Conservation (phyloP, 2,888 invertebrate species). For the Troides aeacus region DNA sequence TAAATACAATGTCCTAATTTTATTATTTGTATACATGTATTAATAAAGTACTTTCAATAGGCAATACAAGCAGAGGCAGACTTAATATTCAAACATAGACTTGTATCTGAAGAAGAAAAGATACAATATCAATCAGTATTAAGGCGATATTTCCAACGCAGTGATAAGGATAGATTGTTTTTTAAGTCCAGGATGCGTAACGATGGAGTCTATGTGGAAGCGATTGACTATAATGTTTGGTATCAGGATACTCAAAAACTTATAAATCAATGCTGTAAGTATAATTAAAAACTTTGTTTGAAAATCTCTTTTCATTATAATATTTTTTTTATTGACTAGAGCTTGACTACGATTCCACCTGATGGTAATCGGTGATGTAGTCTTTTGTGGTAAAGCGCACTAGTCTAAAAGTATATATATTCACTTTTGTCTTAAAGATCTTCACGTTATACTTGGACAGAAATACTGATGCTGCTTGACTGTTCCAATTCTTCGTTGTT, state of each 20-base stretch:
- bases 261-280: conserved; percentile 83
- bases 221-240: conserved; percentile 81
- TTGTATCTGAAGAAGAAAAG: conserved; percentile 83
- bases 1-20: no score
- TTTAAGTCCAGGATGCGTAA: conserved; percentile 53
- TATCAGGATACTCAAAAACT: conserved; percentile 80
- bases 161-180: conserved; percentile 47
- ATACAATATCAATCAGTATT: conserved; percentile 83
- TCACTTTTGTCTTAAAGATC: no score
- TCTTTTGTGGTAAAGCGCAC: no score
- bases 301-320: neutral
- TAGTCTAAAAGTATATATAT: no score
- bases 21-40: neutral
- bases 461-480: no score
- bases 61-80: conserved; percentile 87
- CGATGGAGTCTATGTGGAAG: conserved; percentile 65
- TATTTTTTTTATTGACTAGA: no score
- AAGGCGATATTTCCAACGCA: conserved; percentile 62
- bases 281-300: neutral
- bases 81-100: conserved; percentile 86
- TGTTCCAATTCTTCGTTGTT: no score
- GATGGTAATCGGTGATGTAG: no score
- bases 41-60: conserved; percentile 60
- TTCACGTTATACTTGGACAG: no score
- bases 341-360: no score